These are phyloP conservation scores for Onychomys torridus DNA, from an alignment of 2,797 vertebrate genomes.

Conservation along the genomic window DNA sequence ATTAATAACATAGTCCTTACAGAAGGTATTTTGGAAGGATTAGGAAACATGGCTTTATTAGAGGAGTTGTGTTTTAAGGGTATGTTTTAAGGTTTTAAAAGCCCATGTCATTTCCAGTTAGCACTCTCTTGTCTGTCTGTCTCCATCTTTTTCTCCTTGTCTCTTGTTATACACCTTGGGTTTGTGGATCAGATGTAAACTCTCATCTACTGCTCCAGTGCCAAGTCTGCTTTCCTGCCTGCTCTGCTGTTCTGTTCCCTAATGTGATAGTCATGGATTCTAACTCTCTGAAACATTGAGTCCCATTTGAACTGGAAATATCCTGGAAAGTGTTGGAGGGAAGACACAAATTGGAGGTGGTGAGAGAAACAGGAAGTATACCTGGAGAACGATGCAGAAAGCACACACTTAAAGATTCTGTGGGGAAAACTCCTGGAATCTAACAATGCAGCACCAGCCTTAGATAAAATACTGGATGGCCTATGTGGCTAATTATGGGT, in stretches of 20 bases:
- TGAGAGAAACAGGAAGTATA: background rate
- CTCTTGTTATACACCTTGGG: background rate
- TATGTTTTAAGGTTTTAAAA: background rate
- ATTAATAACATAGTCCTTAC: too few species aligned
- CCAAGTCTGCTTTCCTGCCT: background rate
- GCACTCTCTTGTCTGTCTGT: background rate
- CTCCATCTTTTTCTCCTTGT: background rate
- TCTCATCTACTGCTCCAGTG: background rate
- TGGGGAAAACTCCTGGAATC: background rate
- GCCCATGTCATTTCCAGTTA: background rate
- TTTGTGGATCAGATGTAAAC: background rate
- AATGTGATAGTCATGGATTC: background rate
- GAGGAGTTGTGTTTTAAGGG: background rate
- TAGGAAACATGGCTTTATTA: background rate
- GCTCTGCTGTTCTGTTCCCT: background rate
- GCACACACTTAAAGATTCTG: background rate
- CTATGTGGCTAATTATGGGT: background rate
- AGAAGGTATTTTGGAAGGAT: background rate
- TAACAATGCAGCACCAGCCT: background rate
- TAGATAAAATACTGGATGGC: background rate
- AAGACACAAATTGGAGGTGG: background rate
- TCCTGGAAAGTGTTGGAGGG: background rate
- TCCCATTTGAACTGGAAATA: background rate
- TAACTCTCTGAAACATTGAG: background rate
- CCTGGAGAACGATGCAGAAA: background rate